Conservation (phyloP, 2,113 vertebrate species). For the Rhynchopsitta pachyrhyncha region DNA sequence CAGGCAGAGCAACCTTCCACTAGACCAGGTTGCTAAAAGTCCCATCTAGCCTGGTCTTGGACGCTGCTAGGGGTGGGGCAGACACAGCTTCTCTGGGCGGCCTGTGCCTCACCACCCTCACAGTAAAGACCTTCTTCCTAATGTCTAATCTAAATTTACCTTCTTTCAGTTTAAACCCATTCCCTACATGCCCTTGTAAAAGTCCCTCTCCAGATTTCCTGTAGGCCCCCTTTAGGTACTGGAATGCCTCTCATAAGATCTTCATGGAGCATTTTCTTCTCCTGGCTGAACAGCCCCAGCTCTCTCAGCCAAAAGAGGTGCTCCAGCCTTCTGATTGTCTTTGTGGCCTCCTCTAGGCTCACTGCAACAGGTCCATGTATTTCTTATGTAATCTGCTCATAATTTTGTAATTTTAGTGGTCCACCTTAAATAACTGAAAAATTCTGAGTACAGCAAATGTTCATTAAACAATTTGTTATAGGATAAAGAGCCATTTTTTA, state of each 20-base stretch:
- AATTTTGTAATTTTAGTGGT: not conserved
- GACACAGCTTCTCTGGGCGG: not conserved
- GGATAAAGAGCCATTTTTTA: not conserved
- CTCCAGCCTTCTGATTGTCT: not conserved
- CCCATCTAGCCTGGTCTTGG: not conserved
- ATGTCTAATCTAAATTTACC: not conserved
- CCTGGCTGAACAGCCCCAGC: not conserved
- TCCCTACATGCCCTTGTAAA: not conserved
- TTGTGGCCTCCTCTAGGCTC: not conserved
- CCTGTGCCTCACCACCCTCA: not conserved
- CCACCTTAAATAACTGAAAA: not conserved
- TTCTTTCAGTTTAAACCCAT: not conserved
- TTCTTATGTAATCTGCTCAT: not conserved
- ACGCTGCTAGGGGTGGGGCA: not conserved
- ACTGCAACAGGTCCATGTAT: not conserved
- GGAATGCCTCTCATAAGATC: not conserved
- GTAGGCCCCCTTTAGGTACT: not conserved
- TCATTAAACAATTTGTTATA: not conserved
- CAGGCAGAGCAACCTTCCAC: not conserved
- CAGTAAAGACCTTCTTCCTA: not conserved
- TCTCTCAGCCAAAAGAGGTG: not conserved
- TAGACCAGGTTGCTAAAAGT: not conserved
- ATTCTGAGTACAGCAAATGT: not conserved
- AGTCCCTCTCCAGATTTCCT: not conserved
- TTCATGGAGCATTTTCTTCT: not conserved